These are phyloP conservation scores for Melinopterus prodromus DNA, from an alignment of 2,888 invertebrate species.

Conservation along the genomic window DNA sequence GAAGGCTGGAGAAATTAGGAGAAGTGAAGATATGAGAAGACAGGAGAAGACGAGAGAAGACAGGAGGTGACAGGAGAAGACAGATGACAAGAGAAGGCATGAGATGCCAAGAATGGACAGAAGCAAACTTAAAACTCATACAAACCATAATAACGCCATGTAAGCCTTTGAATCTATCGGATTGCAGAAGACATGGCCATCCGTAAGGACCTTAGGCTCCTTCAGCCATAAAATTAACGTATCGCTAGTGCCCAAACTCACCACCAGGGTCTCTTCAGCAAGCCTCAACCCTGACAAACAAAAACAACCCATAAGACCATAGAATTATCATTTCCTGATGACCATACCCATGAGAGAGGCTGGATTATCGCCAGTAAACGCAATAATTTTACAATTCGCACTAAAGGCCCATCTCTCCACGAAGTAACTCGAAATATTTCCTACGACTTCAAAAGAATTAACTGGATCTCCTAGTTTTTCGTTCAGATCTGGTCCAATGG, in stretches of 20 bases:
- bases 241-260: constrained; percentile 94
- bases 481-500: constrained; percentile 77
- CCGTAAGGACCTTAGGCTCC: constrained; percentile 71
- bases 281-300: constrained; percentile 75
- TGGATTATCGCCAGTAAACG: constrained; percentile 97
- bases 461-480: constrained; percentile 80
- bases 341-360: constrained; percentile 78
- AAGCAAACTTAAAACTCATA: not conserved
- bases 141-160: constrained; percentile 89
- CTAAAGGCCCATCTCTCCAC: constrained; percentile 88
- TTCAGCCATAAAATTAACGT: constrained; percentile 83
- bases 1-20: too few relatives aligned
- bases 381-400: constrained; percentile 79
- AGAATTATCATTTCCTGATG: not conserved
- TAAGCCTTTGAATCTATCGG: constrained; percentile 80
- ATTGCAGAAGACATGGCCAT: constrained; percentile 89
- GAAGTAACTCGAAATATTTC: constrained; percentile 79
- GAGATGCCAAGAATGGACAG: not conserved
- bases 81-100: not conserved
- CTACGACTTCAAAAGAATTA: constrained; percentile 74
- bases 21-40: not conserved
- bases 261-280: constrained; percentile 81
- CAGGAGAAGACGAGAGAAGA: not conserved
- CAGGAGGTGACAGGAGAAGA: too few relatives aligned
- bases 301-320: not conserved